Percentiles rank a stretch among this genome's conserved stretches.
phyloP scores from a whole-genome alignment of 2,888 invertebrate species.

The Cordilura impudica region DNA sequence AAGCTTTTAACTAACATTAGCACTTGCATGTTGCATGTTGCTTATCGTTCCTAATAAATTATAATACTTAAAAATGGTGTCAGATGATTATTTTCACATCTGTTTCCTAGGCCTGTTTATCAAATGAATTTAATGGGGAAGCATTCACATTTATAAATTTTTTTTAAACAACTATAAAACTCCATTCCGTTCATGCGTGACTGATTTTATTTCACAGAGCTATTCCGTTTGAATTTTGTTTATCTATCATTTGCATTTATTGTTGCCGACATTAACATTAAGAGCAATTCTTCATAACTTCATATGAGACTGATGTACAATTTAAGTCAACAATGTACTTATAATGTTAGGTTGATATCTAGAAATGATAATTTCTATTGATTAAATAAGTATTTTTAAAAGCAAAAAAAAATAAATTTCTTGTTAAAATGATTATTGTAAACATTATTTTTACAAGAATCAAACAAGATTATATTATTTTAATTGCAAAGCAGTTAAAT shows the following conservation, averaged over 20 bases:
- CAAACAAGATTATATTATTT: not conserved
- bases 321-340: not conserved
- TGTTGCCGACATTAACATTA: slow-evolving; percentile 13
- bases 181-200: slow-evolving; percentile 5
- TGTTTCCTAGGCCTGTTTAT: slow-evolving; percentile 17
- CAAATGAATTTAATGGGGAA: not conserved
- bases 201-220: slow-evolving; percentile 11
- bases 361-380: not conserved
- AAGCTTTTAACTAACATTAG: not conserved
- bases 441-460: not conserved
- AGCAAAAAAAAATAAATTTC: not conserved
- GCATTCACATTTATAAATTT: slow-evolving; percentile 12
- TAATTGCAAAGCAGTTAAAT: no score
- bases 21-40: slow-evolving; percentile 21
- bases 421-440: not conserved
- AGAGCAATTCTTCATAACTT: slow-evolving; percentile 31
- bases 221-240: slow-evolving; percentile 27
- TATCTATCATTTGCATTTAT: slow-evolving; percentile 56
- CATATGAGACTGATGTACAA: slow-evolving; percentile 43
- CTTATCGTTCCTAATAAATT: slow-evolving; percentile 7
- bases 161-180: not conserved
- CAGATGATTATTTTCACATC: slow-evolving; percentile 43
- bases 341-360: not conserved
- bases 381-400: no score
- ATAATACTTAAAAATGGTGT: slow-evolving; percentile 46